A percentile compares a stretch with the other conserved stretches of the same genome.
phyloP scores from a whole-genome alignment of 2,888 invertebrate species.

The Gortyna flavago region DNA sequence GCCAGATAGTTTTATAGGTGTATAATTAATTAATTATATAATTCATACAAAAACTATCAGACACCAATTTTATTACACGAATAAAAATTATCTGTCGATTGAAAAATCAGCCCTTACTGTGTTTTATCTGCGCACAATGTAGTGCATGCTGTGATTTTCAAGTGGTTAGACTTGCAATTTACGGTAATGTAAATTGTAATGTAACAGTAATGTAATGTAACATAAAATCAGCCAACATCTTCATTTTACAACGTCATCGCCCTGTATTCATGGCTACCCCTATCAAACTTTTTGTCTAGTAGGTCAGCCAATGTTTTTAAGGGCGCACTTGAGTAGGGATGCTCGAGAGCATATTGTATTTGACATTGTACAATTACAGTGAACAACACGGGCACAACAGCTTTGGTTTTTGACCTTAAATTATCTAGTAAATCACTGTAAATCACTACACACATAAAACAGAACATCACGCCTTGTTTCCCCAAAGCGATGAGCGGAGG shows the following conservation, averaged over 20 bases:
- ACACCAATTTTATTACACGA: too few species aligned
- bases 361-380: constrained; percentile 24
- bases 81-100: too few species aligned
- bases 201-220: neutral
- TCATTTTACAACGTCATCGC: neutral
- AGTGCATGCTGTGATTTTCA: too few species aligned
- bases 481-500: neutral
- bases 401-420: constrained; percentile 6
- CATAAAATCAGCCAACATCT: neutral
- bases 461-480: neutral
- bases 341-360: constrained; percentile 13
- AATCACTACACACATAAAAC: neutral
- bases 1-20: too few species aligned
- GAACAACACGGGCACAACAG: neutral
- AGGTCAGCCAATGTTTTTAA: constrained; percentile 17
- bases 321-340: constrained; percentile 21
- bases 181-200: too few species aligned
- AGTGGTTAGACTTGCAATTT: too few species aligned
- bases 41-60: too few species aligned
- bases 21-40: too few species aligned
- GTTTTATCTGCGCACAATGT: too few species aligned
- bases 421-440: too few species aligned
- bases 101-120: too few species aligned
- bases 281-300: constrained; percentile 22
- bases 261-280: neutral